These are phyloP conservation scores for Amblyraja radiata DNA, from an alignment of 2,797 vertebrate genomes.

Conservation along the genomic window DNA sequence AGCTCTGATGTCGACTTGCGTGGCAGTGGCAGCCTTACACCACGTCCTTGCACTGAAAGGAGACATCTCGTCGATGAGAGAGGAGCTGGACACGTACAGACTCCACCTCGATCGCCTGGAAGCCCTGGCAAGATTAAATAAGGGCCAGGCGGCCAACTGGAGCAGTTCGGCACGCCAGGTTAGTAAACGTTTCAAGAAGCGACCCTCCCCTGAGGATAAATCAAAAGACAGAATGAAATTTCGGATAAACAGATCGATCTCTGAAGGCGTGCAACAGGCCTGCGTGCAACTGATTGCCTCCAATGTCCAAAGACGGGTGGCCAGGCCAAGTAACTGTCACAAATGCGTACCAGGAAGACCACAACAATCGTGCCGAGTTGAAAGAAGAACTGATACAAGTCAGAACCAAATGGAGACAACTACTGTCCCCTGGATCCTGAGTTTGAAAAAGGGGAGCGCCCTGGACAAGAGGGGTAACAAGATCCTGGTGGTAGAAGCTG, in stretches of 20 bases:
- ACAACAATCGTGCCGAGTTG: neutral
- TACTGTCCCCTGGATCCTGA: constrained; percentile 83
- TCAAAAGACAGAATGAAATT: neutral
- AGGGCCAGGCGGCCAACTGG: neutral
- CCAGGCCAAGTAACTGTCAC: constrained; percentile 49
- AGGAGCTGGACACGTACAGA: constrained; percentile 49
- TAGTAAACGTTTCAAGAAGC: neutral
- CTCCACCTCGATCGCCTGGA: constrained; percentile 20
- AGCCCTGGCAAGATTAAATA: constrained; percentile 21
- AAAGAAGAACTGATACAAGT: neutral
- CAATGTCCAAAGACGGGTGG: constrained; percentile 63
- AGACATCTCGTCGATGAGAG: constrained; percentile 72
- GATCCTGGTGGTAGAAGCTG: constrained; percentile 79
- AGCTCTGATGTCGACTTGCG: constrained; percentile 68
- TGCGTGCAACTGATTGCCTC: constrained; percentile 85
- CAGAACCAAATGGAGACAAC: constrained; percentile 50
- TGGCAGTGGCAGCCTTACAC: constrained; percentile 72
- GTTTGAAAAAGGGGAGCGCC: constrained; percentile 77
- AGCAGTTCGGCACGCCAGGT: neutral
- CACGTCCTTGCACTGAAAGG: constrained; percentile 70
- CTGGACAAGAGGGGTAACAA: constrained; percentile 70
- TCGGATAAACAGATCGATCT: neutral
- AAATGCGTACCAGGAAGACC: neutral
- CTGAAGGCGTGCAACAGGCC: constrained; percentile 65
- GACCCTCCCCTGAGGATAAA: neutral